These are phyloP conservation scores for Alentia gelatinosa DNA, from an alignment of 2,888 invertebrate species.

Conservation along the genomic window DNA sequence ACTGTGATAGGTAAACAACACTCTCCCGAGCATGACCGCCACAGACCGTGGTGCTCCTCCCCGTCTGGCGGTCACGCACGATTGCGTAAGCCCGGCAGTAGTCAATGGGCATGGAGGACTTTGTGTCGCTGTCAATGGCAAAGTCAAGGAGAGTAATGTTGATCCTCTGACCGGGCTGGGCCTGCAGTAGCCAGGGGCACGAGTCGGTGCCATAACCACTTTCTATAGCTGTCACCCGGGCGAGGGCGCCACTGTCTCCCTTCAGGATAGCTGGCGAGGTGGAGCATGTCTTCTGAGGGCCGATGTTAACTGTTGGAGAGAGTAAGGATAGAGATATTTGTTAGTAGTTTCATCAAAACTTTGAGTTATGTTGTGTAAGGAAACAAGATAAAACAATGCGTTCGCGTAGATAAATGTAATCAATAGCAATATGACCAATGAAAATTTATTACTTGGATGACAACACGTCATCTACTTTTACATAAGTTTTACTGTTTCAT, in stretches of 20 bases:
- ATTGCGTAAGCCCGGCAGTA: slow-evolving; percentile 54
- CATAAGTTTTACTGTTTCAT: too few relatives aligned
- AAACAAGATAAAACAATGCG: too few relatives aligned
- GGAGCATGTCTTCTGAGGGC: slow-evolving; percentile 27
- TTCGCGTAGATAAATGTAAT: too few relatives aligned
- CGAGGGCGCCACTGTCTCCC: not conserved
- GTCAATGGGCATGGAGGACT: not conserved
- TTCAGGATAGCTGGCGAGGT: slow-evolving; percentile 18
- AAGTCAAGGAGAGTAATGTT: slow-evolving; percentile 61
- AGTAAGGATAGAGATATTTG: too few relatives aligned
- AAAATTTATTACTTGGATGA: too few relatives aligned
- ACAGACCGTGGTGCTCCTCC: slow-evolving; percentile 51
- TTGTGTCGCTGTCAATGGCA: slow-evolving; percentile 39
- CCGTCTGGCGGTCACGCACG: slow-evolving; percentile 31
- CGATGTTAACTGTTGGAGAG: not conserved
- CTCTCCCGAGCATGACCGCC: slow-evolving; percentile 35
- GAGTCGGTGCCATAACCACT: slow-evolving; percentile 51
- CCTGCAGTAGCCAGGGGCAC: slow-evolving; percentile 47
- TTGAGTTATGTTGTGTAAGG: too few relatives aligned
- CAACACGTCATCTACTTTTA: too few relatives aligned
- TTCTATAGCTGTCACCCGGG: slow-evolving; percentile 35
- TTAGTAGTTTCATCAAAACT: too few relatives aligned
- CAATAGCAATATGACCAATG: too few relatives aligned
- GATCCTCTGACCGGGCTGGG: slow-evolving; percentile 59
- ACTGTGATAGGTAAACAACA: slow-evolving; percentile 28